These are phyloP conservation scores for Mycetomoellerius zeteki DNA, from an alignment of 1,140 invertebrate species.

Conservation along the genomic window DNA sequence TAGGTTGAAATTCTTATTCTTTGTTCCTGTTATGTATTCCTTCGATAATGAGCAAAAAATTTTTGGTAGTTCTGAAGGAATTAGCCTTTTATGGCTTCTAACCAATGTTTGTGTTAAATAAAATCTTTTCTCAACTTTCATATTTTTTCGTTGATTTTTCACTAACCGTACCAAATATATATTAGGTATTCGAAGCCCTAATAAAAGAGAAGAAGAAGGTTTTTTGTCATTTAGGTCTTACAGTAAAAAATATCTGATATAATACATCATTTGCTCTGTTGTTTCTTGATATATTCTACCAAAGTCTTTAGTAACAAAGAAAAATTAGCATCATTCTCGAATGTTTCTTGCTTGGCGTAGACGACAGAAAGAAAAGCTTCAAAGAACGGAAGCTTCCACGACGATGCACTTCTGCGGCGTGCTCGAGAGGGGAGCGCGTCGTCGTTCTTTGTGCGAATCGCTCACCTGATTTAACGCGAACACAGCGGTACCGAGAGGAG, in stretches of 20 bases:
- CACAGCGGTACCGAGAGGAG: slow-evolving; percentile 80
- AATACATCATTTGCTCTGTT: not conserved
- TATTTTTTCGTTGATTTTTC: too few species aligned
- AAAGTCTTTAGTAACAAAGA: slow-evolving; percentile 27
- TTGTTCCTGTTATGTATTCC: too few species aligned
- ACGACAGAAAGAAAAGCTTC: not conserved
- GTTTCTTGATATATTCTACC: not conserved
- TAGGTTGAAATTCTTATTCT: too few species aligned
- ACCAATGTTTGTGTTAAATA: too few species aligned
- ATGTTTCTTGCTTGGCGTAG: slow-evolving; percentile 1
- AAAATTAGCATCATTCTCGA: slow-evolving; percentile 39
- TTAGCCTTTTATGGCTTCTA: too few species aligned
- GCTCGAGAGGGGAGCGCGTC: slow-evolving; percentile 44
- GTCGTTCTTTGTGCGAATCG: slow-evolving; percentile 70
- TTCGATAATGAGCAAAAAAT: too few species aligned
- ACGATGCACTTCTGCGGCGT: slow-evolving; percentile 63
- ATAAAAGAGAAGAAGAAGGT: too few species aligned
- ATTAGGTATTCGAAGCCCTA: too few species aligned
- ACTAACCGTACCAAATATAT: too few species aligned
- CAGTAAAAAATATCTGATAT: not conserved
- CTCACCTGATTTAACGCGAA: slow-evolving; percentile 85
- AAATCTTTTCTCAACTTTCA: too few species aligned
- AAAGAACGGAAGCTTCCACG: slow-evolving; percentile 59
- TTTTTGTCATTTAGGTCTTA: not conserved
- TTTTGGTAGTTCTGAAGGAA: too few species aligned